phyloP scores from a whole-genome alignment of 2,888 invertebrate species.

The Branchipolynoe longqiensis region DNA sequence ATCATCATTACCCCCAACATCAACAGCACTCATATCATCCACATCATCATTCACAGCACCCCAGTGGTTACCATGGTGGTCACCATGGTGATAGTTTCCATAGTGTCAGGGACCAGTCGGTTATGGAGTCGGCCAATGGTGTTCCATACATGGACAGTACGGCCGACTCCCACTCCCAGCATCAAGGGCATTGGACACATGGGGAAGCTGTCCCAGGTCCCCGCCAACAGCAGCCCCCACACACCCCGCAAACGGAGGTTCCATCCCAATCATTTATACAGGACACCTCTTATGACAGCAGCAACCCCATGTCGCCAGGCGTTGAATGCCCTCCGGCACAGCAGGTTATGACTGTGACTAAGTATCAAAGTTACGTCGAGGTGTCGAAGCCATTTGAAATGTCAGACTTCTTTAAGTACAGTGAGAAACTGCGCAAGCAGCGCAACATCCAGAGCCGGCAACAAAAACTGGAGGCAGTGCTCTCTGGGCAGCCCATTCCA shows the following conservation, averaged over 20 bases:
- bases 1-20: not conserved
- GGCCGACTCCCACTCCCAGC: not conserved
- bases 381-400: constrained; percentile 98
- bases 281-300: constrained; percentile 37
- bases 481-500: constrained; percentile 42
- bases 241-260: constrained; percentile 59
- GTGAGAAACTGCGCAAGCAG: constrained; percentile 92
- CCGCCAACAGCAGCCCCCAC: constrained; percentile 61
- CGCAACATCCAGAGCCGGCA: constrained; percentile 52
- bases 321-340: constrained; percentile 16
- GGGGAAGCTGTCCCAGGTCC: not conserved
- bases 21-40: not conserved
- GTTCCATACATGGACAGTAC: constrained; percentile 48
- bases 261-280: constrained; percentile 55
- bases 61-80: constrained; percentile 28
- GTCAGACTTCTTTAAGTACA: constrained; percentile 98
- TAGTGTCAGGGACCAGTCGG: constrained; percentile 46
- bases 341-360: constrained; percentile 61
- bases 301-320: constrained; percentile 28
- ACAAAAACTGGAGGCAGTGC: constrained; percentile 53
- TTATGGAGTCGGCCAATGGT: constrained; percentile 40
- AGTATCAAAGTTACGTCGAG: constrained; percentile 86
- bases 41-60: constrained; percentile 15
- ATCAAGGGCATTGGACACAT: not conserved
- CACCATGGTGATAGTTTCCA: constrained; percentile 42